A percentile compares a stretch with the other conserved stretches of the same genome.
Conservation (phyloP, 2,888 invertebrate genomes). For the Cephalotes varians region DNA sequence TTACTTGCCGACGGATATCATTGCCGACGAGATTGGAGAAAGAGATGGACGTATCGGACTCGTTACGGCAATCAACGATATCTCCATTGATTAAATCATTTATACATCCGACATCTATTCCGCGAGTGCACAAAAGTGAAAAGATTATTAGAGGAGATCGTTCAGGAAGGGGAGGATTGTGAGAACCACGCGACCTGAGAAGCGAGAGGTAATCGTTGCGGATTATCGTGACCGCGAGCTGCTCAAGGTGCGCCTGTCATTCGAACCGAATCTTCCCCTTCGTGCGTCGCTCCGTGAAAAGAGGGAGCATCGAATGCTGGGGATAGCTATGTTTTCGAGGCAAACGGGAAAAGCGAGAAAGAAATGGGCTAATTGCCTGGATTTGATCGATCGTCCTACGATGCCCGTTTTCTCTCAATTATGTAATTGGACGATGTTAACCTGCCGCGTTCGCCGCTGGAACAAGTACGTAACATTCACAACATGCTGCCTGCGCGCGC, state of each 20-base stretch:
- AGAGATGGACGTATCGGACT: neutral
- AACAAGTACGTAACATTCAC: neutral
- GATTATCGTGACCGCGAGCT: conserved; percentile 43
- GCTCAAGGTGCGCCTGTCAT: conserved; percentile 27
- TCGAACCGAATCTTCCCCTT: conserved; percentile 36
- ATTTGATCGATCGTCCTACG: conserved; percentile 37
- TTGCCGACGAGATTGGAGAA: conserved; percentile 4
- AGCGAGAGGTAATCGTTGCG: conserved; percentile 23
- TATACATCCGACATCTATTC: neutral
- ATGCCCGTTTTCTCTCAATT: conserved; percentile 9
- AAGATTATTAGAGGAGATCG: conserved; percentile 4
- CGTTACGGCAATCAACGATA: neutral
- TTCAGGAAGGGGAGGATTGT: neutral
- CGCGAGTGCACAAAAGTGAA: neutral
- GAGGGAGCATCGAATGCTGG: neutral
- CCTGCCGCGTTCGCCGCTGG: neutral
- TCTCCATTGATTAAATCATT: conserved; percentile 1
- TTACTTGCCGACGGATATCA: conserved; percentile 54
- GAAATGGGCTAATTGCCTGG: conserved; percentile 47
- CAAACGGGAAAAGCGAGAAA: conserved; percentile 23
- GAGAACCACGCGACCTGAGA: conserved; percentile 21
- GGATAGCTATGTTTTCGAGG: neutral
- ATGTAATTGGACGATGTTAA: conserved; percentile 41
- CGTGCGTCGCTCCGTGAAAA: neutral
- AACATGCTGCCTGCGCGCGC: neutral